phyloP scores from a whole-genome alignment of 2,797 vertebrate species.

The Sparus aurata region DNA sequence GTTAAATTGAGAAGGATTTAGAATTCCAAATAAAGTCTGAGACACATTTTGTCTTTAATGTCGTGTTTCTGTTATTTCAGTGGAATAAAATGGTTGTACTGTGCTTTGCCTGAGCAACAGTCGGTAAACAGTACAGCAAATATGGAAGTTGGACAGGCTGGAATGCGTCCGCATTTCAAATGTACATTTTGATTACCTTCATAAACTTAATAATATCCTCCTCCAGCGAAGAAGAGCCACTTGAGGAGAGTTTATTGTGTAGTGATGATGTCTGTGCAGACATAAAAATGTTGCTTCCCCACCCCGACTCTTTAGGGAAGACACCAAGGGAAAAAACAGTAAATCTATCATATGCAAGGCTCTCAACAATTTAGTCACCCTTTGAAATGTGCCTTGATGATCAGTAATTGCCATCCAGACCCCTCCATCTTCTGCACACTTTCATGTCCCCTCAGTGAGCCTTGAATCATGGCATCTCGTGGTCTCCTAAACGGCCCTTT shows the following conservation, averaged over 20 bases:
- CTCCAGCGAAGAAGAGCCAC: slow-evolving; percentile 38
- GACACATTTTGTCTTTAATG: slow-evolving; percentile 73
- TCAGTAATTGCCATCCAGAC: slow-evolving; percentile 75
- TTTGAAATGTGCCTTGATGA: slow-evolving; percentile 81
- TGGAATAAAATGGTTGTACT: slow-evolving; percentile 66
- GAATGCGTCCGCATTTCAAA: slow-evolving; percentile 61
- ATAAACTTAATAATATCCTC: slow-evolving; percentile 30
- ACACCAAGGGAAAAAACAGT: slow-evolving; percentile 66
- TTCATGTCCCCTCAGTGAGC: slow-evolving; percentile 81
- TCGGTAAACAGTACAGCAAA: slow-evolving; percentile 80
- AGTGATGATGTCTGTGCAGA: slow-evolving; percentile 58
- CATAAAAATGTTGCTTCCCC: slow-evolving; percentile 62
- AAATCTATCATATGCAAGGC: slow-evolving; percentile 75
- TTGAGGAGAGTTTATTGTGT: slow-evolving; percentile 44
- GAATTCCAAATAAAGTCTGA: slow-evolving; percentile 77
- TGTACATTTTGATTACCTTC: slow-evolving; percentile 66
- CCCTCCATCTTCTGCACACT: slow-evolving; percentile 75
- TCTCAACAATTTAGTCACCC: slow-evolving; percentile 72
- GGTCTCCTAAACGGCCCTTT: slow-evolving; percentile 79
- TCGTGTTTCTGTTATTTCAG: slow-evolving; percentile 72
- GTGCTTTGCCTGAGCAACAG: slow-evolving; percentile 56
- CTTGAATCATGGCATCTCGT: slow-evolving; percentile 77
- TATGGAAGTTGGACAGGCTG: slow-evolving; percentile 75
- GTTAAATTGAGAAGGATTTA: slow-evolving; percentile 67
- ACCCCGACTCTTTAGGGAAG: slow-evolving; percentile 67